A percentile compares a stretch with the other conserved stretches of the same genome.
These are phyloP conservation scores for Merops nubicus DNA, from an alignment of 2,113 vertebrate species.

Conservation along the genomic window DNA sequence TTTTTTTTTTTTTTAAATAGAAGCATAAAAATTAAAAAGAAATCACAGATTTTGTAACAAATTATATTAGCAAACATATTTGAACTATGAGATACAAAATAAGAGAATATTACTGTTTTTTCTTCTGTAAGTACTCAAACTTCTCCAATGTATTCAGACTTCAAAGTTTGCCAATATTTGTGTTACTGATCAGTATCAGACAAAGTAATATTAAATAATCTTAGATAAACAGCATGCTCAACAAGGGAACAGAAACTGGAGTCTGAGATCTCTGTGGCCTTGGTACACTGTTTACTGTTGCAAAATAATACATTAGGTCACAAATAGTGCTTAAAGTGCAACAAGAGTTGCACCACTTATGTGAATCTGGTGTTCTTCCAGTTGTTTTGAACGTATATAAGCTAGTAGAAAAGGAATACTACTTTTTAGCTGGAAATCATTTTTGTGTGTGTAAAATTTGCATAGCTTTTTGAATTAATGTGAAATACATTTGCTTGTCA, in stretches of 20 bases:
- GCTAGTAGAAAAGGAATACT: neutral
- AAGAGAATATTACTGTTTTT: neutral
- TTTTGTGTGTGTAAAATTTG: neutral
- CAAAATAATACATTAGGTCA: slow-evolving; percentile 39
- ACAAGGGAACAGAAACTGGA: neutral
- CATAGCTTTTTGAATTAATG: slow-evolving; percentile 25
- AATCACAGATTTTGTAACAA: slow-evolving; percentile 12
- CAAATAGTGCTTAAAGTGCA: neutral
- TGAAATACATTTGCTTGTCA: slow-evolving; percentile 9
- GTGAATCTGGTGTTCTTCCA: neutral
- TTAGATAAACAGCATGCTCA: neutral
- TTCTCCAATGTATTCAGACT: neutral
- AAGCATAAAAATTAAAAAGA: slow-evolving; percentile 22
- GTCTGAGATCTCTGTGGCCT: slow-evolving; percentile 2
- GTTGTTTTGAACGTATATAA: neutral
- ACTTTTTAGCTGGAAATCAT: neutral
- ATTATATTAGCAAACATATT: neutral
- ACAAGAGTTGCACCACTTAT: neutral
- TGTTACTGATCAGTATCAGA: neutral
- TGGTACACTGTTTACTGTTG: neutral
- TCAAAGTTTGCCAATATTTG: neutral
- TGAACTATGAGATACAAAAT: neutral
- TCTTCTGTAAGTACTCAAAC: neutral
- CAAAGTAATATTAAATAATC: neutral
- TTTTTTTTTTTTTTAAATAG: neutral